A percentile compares a stretch with the other conserved stretches of the same genome.
Evolutionary conservation across 2,797 vertebrate genomes (phyloP).

Genomic region (Glyptemys insculpta): DNA sequence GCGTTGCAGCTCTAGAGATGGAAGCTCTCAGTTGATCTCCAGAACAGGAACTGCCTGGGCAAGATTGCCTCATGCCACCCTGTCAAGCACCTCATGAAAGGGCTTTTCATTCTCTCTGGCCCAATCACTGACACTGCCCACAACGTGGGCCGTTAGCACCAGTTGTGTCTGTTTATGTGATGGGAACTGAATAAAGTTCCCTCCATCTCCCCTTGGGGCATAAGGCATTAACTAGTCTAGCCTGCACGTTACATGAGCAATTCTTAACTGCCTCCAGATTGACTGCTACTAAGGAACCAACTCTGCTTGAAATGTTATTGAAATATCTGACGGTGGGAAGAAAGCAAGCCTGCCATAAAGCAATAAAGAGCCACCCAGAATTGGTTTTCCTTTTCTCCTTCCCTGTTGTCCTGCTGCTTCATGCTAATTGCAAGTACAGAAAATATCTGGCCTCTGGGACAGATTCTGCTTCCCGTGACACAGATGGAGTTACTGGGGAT

Average conservation of each 20-base stretch:
- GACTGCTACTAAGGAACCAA: neutral
- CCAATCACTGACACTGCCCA: neutral
- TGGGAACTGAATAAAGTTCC: fast-evolving
- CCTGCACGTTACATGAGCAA: fast-evolving
- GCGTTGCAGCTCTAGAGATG: neutral
- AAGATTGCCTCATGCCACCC: neutral
- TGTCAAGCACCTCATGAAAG: neutral
- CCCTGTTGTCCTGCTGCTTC: neutral
- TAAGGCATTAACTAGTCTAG: fast-evolving
- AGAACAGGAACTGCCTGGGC: neutral
- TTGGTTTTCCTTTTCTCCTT: neutral
- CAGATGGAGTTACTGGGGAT: slow-evolving; percentile 17
- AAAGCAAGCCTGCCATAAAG: neutral
- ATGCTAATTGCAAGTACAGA: slow-evolving; percentile 31
- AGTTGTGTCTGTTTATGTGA: fast-evolving
- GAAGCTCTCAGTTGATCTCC: neutral
- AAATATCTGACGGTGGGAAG: neutral
- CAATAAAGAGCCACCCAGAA: neutral
- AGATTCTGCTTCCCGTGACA: neutral
- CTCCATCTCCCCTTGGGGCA: neutral
- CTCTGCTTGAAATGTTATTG: neutral
- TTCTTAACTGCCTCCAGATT: neutral
- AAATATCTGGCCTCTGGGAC: neutral
- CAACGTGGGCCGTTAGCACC: neutral
- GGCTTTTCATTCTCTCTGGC: neutral